Conservation (phyloP, 2,888 invertebrate genomes). For the Anthrax anthrax region DNA sequence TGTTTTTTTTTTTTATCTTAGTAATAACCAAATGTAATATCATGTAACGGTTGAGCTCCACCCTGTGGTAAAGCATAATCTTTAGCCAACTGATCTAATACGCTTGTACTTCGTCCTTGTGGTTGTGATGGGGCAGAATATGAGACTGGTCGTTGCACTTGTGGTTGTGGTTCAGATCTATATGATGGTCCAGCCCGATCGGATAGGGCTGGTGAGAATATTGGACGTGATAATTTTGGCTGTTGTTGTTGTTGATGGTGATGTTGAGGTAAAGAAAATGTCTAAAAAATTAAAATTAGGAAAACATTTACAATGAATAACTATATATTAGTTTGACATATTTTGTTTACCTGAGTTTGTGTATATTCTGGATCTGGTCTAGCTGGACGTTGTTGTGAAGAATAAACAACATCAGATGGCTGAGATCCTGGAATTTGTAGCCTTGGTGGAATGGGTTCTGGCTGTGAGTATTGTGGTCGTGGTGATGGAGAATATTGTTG, state of each 20-base stretch:
- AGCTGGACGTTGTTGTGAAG: constrained; percentile 26
- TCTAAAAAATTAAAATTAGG: constrained; percentile 13
- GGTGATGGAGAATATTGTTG: constrained; percentile 21
- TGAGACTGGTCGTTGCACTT: constrained; percentile 15
- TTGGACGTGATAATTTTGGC: constrained; percentile 29
- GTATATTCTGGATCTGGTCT: constrained; percentile 31
- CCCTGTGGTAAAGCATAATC: constrained; percentile 65
- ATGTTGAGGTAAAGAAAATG: constrained; percentile 12
- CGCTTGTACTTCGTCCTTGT: constrained; percentile 34
- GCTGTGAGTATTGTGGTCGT: constrained; percentile 18
- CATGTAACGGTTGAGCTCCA: constrained; percentile 55
- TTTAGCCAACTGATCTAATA: constrained; percentile 66
- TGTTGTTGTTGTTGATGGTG: constrained; percentile 18
- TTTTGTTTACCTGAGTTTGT: constrained; percentile 21
- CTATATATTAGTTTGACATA: too few relatives aligned
- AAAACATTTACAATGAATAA: neutral
- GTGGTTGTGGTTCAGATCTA: constrained; percentile 13
- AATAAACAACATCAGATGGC: constrained; percentile 29
- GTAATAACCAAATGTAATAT: constrained; percentile 72
- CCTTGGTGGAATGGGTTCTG: constrained; percentile 24
- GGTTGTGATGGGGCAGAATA: constrained; percentile 8
- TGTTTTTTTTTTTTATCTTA: constrained; percentile 28
- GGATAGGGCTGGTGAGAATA: constrained; percentile 20
- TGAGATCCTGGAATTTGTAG: constrained; percentile 28
- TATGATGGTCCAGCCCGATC: constrained; percentile 12